Evolutionary conservation across 1,140 invertebrate genomes (phyloP).

Genomic region (Saxidomus purpurata): DNA sequence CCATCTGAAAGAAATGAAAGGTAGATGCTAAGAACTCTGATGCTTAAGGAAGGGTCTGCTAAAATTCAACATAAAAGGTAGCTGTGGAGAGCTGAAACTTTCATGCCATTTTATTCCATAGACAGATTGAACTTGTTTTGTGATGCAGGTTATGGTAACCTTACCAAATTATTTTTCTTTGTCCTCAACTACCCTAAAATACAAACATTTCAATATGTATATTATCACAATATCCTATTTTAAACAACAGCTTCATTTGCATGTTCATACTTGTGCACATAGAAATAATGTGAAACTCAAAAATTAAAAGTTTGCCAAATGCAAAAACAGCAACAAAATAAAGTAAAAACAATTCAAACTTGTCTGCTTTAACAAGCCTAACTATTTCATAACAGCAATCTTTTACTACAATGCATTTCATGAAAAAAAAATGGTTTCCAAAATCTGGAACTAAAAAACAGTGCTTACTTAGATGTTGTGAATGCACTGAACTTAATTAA

Average conservation of each 20-base stretch:
- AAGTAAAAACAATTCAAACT: too few species aligned
- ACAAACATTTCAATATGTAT: slow-evolving; percentile 22
- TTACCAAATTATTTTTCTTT: not conserved
- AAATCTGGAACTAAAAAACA: too few species aligned
- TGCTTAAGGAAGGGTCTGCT: not conserved
- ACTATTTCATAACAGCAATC: too few species aligned
- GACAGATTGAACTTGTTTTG: not conserved
- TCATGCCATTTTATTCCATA: not conserved
- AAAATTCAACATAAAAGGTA: not conserved
- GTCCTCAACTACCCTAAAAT: slow-evolving; percentile 10
- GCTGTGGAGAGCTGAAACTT: not conserved
- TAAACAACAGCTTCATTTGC: not conserved
- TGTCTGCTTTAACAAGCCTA: too few species aligned
- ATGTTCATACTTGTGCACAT: not conserved
- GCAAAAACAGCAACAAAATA: too few species aligned
- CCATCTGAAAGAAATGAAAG: not conserved
- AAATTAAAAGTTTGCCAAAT: too few species aligned
- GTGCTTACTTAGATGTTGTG: too few species aligned
- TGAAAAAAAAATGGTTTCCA: too few species aligned
- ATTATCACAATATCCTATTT: not conserved
- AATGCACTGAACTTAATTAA: too few species aligned
- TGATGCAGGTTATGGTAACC: not conserved
- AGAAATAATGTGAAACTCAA: too few species aligned
- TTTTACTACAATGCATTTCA: too few species aligned
- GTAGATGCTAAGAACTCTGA: not conserved